These are phyloP conservation scores for Synodontis membranacea DNA, from an alignment of 2,113 vertebrate species.

Conservation along the genomic window DNA sequence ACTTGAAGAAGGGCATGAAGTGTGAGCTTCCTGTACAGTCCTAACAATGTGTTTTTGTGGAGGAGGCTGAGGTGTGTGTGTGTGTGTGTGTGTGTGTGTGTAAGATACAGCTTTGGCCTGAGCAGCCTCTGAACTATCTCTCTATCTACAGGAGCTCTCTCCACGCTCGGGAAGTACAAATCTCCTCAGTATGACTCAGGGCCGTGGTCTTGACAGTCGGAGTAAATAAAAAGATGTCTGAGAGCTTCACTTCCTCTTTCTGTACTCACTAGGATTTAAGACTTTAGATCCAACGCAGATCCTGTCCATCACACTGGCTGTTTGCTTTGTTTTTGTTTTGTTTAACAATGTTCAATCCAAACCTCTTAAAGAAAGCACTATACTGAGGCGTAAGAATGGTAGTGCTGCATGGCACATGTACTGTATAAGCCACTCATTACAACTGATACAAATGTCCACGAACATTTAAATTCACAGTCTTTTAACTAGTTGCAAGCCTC, in stretches of 20 bases:
- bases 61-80: slow-evolving; percentile 8
- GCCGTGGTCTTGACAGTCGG: slow-evolving; percentile 47
- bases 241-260: slow-evolving; percentile 5
- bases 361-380: background rate
- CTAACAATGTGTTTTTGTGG: slow-evolving; percentile 13
- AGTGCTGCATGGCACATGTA: background rate
- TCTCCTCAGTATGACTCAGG: slow-evolving; percentile 52
- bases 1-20: background rate
- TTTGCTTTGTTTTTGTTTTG: background rate
- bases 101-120: slow-evolving; percentile 33
- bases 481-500: background rate
- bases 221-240: slow-evolving; percentile 53
- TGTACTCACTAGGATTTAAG: slow-evolving; percentile 26
- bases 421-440: background rate
- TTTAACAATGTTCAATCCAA: background rate
- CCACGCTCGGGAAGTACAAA: slow-evolving; percentile 42
- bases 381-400: background rate
- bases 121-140: slow-evolving; percentile 23
- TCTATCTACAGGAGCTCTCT: slow-evolving; percentile 33
- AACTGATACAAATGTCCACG: background rate
- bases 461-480: background rate
- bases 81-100: background rate
- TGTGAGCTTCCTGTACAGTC: background rate
- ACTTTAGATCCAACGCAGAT: background rate
- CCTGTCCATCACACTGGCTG: background rate